These are phyloP conservation scores for Ethmia dodecea DNA, from an alignment of 2,888 invertebrate genomes.

Conservation along the genomic window DNA sequence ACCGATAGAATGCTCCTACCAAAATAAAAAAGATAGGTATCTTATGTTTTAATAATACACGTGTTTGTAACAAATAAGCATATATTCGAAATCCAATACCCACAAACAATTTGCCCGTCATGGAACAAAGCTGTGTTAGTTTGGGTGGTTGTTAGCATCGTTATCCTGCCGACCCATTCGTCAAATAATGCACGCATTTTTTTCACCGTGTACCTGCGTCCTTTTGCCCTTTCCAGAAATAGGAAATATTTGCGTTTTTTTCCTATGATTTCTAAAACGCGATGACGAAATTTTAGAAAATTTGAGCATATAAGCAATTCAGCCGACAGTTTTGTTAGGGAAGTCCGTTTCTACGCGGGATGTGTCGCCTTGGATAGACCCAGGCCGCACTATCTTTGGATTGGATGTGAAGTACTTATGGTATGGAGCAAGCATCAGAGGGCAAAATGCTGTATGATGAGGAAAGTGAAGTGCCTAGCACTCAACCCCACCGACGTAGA, in stretches of 20 bases:
- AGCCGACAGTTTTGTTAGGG: slow-evolving; percentile 23
- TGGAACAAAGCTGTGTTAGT: too few relatives aligned
- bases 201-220: slow-evolving; percentile 5
- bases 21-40: too few relatives aligned
- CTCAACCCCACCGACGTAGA: slow-evolving; percentile 65
- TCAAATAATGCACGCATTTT: background rate
- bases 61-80: too few relatives aligned
- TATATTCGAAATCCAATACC: too few relatives aligned
- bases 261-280: slow-evolving; percentile 46
- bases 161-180: background rate
- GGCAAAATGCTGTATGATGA: slow-evolving; percentile 43
- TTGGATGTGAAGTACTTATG: slow-evolving; percentile 47
- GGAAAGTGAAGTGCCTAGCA: slow-evolving; percentile 61
- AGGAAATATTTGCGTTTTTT: slow-evolving; percentile 32
- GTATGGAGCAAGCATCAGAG: slow-evolving; percentile 49
- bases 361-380: slow-evolving; percentile 31
- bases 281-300: slow-evolving; percentile 35
- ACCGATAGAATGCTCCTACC: too few relatives aligned
- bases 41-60: too few relatives aligned
- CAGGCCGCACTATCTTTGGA: slow-evolving; percentile 38
- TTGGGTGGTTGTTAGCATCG: too few relatives aligned
- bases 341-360: slow-evolving; percentile 69
- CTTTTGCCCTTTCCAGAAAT: slow-evolving; percentile 3
- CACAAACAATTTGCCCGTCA: too few relatives aligned
- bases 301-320: slow-evolving; percentile 26